Evolutionary conservation across 2,797 vertebrate genomes (phyloP).

Genomic region (Oryzias sinensis): DNA sequence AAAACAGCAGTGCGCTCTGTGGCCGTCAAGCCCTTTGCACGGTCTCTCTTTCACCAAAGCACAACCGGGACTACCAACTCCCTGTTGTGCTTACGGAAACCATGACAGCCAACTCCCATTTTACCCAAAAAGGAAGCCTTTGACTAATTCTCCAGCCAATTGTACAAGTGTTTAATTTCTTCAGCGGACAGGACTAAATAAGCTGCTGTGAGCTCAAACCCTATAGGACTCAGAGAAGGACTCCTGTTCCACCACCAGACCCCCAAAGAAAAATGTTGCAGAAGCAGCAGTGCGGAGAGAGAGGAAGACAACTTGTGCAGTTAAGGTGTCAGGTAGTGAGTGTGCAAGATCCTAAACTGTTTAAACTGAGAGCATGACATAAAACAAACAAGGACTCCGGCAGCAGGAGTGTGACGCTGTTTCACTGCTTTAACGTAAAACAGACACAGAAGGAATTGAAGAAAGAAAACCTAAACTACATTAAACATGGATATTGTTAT

Average conservation of each 20-base stretch:
- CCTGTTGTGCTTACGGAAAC: constrained; percentile 65
- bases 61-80: constrained; percentile 63
- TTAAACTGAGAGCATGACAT: constrained; percentile 35
- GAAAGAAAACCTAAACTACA: not conserved
- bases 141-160: constrained; percentile 71
- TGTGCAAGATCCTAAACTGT: constrained; percentile 32
- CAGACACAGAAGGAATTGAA: constrained; percentile 18
- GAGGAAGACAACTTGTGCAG: constrained; percentile 15
- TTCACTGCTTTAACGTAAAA: constrained; percentile 21
- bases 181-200: constrained; percentile 61
- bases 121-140: constrained; percentile 69
- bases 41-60: constrained; percentile 46
- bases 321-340: constrained; percentile 11
- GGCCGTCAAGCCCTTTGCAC: constrained; percentile 51
- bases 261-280: constrained; percentile 40
- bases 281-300: constrained; percentile 16
- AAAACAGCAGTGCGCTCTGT: constrained; percentile 43
- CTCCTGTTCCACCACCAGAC: constrained; percentile 62
- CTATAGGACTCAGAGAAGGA: constrained; percentile 58
- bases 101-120: constrained; percentile 56
- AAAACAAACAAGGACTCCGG: constrained; percentile 25
- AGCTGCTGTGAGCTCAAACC: constrained; percentile 69
- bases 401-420: not conserved
- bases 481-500: not conserved
- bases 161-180: constrained; percentile 66